Percentiles rank a stretch among this genome's conserved stretches.
phyloP scores from a whole-genome alignment of 1,140 invertebrate species.

The Drosophila takahashii region DNA sequence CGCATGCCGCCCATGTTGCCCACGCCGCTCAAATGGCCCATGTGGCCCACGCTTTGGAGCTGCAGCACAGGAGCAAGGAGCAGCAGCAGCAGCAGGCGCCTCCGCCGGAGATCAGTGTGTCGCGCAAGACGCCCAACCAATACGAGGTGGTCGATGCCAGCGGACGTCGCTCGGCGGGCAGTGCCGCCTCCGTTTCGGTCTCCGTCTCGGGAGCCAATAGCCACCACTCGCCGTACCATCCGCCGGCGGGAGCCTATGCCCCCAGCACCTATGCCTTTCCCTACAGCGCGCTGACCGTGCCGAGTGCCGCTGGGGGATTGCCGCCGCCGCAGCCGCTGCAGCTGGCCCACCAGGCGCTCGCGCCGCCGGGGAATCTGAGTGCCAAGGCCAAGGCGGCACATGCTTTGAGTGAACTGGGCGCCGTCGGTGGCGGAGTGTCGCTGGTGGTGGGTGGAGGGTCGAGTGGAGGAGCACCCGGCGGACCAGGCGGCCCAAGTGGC shows the following conservation, averaged over 20 bases:
- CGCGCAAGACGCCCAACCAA: conserved; percentile 63
- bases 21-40: conserved; percentile 15
- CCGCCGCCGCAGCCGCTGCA: conserved; percentile 58
- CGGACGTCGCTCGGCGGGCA: conserved; percentile 64
- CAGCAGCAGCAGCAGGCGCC: conserved; percentile 1
- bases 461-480: conserved; percentile 77
- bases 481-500: conserved; percentile 36
- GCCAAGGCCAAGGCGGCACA: conserved; percentile 69
- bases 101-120: conserved; percentile 50
- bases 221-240: conserved; percentile 62
- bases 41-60: conserved; percentile 45
- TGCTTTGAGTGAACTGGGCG: conserved; percentile 49
- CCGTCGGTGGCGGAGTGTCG: conserved; percentile 40
- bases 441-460: conserved; percentile 28
- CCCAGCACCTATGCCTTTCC: conserved; percentile 87
- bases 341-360: conserved; percentile 51
- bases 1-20: conserved; percentile 51
- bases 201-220: conserved; percentile 65
- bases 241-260: conserved; percentile 67
- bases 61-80: conserved; percentile 61
- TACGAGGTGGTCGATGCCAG: conserved; percentile 71
- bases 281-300: conserved; percentile 87
- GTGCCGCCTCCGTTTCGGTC: conserved; percentile 22
- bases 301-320: conserved; percentile 66
- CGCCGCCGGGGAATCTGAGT: conserved; percentile 73